Conservation (phyloP, 2,113 vertebrate species). For the Corythornis vintsioides region DNA sequence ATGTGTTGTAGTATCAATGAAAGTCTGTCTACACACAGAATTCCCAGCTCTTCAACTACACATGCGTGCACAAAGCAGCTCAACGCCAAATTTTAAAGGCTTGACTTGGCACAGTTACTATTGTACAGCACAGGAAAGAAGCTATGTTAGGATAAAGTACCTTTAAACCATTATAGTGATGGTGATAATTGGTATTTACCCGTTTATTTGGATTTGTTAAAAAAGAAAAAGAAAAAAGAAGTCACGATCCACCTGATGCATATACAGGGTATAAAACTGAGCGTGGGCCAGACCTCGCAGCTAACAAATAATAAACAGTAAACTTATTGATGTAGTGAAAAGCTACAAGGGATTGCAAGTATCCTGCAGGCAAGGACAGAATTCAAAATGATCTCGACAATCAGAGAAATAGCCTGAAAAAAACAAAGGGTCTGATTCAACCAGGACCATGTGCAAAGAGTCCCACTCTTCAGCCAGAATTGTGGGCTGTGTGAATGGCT, state of each 20-base stretch:
- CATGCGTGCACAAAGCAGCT: constrained; percentile 6
- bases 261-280: constrained; percentile 25
- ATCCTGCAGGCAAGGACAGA: constrained; percentile 59
- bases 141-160: constrained; percentile 4
- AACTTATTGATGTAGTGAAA: constrained; percentile 62
- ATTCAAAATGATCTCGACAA: constrained; percentile 62
- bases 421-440: constrained; percentile 62
- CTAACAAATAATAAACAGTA: constrained; percentile 62
- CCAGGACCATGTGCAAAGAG: constrained; percentile 2
- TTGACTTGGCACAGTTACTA: constrained; percentile 6
- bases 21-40: constrained; percentile 57
- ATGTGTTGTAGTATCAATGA: constrained; percentile 53
- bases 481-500: background rate
- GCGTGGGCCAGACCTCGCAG: constrained; percentile 7
- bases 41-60: constrained; percentile 28
- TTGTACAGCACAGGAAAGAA: constrained; percentile 11
- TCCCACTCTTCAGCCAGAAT: background rate
- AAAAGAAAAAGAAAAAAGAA: background rate
- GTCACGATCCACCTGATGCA: background rate
- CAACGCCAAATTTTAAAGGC: constrained; percentile 15
- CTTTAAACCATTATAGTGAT: background rate
- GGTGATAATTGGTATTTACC: background rate
- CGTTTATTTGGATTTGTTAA: background rate
- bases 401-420: constrained; percentile 51
- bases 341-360: constrained; percentile 60